Evolutionary conservation across 2,888 invertebrate genomes (phyloP).

Genomic region (Harmothoe impar): DNA sequence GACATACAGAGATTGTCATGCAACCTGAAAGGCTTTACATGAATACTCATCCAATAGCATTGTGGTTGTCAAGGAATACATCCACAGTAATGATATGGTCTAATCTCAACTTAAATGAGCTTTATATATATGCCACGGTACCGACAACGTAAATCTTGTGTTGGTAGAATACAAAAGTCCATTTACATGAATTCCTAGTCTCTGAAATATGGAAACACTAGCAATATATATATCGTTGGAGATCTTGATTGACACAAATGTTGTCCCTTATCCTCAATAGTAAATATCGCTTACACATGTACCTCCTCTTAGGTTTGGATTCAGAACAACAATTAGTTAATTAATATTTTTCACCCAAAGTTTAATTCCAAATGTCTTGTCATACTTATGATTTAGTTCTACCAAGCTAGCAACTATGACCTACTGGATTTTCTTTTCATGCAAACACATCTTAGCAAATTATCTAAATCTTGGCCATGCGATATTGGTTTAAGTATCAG

Average conservation of each 20-base stretch:
- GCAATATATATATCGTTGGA: slow-evolving; percentile 36
- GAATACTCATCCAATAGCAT: slow-evolving; percentile 24
- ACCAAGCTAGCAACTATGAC: slow-evolving; percentile 26
- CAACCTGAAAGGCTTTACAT: background rate
- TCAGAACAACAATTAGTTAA: too few relatives aligned
- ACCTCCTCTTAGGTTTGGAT: too few relatives aligned
- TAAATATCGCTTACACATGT: too few relatives aligned
- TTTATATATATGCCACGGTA: background rate
- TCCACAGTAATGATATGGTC: slow-evolving; percentile 8
- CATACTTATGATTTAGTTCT: background rate
- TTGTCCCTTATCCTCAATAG: background rate
- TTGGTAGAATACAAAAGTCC: slow-evolving; percentile 52
- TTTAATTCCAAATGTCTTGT: background rate
- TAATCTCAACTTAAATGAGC: slow-evolving; percentile 31
- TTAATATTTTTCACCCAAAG: too few relatives aligned
- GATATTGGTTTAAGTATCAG: background rate
- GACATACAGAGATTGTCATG: slow-evolving; percentile 19
- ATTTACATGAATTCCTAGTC: slow-evolving; percentile 61
- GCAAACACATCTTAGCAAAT: slow-evolving; percentile 32
- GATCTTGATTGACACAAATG: background rate
- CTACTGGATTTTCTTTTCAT: slow-evolving; percentile 9
- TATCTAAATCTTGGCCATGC: slow-evolving; percentile 16
- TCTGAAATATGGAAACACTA: slow-evolving; percentile 58
- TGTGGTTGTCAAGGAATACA: background rate
- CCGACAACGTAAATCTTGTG: slow-evolving; percentile 45